phyloP scores from a whole-genome alignment of 2,113 vertebrate species.

The Callipepla californica region DNA sequence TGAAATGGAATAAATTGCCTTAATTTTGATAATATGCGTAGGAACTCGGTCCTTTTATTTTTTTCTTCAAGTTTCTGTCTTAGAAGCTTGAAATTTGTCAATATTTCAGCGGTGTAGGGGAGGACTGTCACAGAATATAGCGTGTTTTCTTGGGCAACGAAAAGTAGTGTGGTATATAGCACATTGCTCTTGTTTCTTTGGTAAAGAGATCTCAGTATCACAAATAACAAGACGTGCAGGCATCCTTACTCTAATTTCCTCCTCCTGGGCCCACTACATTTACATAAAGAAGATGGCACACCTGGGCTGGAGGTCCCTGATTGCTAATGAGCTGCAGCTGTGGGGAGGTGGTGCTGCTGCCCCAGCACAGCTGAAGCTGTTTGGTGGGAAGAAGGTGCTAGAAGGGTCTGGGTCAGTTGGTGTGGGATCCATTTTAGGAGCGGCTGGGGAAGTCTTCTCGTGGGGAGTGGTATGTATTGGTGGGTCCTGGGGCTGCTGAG shows the following conservation, averaged over 20 bases:
- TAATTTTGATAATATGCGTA: fast-evolving
- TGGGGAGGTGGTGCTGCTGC: fast-evolving
- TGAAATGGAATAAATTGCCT: neutral
- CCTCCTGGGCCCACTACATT: neutral
- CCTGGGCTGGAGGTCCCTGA: neutral
- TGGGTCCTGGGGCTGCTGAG: fast-evolving
- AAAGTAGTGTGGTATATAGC: neutral
- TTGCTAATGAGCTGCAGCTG: neutral
- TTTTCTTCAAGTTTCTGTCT: neutral
- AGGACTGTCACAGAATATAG: neutral
- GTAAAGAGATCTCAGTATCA: neutral
- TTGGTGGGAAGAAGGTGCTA: fast-evolving
- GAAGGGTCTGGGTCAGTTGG: neutral
- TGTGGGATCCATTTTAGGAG: neutral
- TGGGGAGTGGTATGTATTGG: fast-evolving
- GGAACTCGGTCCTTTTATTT: neutral
- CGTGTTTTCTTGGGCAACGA: neutral
- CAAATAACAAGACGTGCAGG: neutral
- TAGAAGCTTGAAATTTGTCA: neutral
- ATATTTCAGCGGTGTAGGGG: fast-evolving
- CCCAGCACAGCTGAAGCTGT: neutral
- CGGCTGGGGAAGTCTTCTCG: fast-evolving
- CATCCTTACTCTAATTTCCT: neutral
- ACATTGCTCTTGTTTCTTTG: neutral
- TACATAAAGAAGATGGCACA: too few relatives aligned